A percentile compares a stretch with the other conserved stretches of the same genome.
Conservation (phyloP, 2,888 invertebrate genomes). For the Sinohyriopsis cumingii region DNA sequence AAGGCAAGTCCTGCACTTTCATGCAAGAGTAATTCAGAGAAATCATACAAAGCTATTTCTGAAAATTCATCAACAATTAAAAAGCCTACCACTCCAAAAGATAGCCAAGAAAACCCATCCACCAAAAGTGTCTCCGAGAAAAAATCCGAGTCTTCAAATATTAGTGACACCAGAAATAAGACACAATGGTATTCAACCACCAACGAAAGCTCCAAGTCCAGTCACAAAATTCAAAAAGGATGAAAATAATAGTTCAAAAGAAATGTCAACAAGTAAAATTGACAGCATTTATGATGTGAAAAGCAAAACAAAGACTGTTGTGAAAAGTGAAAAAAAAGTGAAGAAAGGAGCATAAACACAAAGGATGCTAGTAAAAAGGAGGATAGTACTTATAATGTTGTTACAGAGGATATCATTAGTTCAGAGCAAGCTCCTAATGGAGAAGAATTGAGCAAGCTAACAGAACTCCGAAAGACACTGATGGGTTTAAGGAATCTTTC, state of each 20-base stretch:
- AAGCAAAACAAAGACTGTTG: slow-evolving; percentile 2
- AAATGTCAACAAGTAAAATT: slow-evolving; percentile 1
- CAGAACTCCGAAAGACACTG: slow-evolving; percentile 88
- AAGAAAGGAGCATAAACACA: background rate
- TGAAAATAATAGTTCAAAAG: background rate
- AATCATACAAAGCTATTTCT: no score
- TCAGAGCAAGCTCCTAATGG: slow-evolving; percentile 64
- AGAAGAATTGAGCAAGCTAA: slow-evolving; percentile 86
- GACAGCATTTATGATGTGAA: slow-evolving; percentile 5
- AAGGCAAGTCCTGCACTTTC: no score
- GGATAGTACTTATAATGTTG: no score
- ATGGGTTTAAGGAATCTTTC: slow-evolving; percentile 89
- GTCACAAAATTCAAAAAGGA: background rate
- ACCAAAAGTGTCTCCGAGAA: slow-evolving; percentile 2
- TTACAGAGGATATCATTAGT: slow-evolving; percentile 10
- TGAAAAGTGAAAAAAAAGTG: background rate
- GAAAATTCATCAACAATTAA: no score
- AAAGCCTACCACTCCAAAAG: slow-evolving; percentile 10
- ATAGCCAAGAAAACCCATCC: background rate
- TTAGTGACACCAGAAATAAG: background rate
- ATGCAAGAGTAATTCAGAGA: no score
- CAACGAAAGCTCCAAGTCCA: slow-evolving; percentile 4
- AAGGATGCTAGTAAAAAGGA: slow-evolving; percentile 3
- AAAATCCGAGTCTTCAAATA: background rate
- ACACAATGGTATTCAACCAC: background rate